phyloP scores from a whole-genome alignment of 2,797 vertebrate species.

The Eidolon dupreanum region DNA sequence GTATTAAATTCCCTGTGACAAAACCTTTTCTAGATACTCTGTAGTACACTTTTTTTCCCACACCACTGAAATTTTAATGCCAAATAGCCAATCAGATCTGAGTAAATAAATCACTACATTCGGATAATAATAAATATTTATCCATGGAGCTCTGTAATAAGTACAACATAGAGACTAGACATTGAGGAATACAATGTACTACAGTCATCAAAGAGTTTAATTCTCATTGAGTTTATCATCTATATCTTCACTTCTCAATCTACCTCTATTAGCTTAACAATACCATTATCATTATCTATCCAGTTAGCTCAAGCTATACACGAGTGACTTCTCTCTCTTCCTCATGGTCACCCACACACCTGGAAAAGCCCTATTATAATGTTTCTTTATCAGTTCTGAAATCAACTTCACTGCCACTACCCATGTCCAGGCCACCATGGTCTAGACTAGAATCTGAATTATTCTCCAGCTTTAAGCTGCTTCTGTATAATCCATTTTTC shows the following conservation, averaged over 20 bases:
- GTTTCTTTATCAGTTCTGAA: not conserved
- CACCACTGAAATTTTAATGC: not conserved
- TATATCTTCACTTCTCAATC: not conserved
- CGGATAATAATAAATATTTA: not conserved
- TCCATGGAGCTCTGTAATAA: not conserved
- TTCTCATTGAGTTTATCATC: not conserved
- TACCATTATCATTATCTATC: not conserved
- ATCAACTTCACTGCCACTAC: not conserved
- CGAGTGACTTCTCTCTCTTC: not conserved
- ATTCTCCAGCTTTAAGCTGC: not conserved
- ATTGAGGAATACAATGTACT: not conserved
- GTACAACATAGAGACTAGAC: not conserved
- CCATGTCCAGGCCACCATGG: not conserved
- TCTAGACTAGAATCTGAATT: not conserved
- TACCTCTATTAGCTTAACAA: not conserved
- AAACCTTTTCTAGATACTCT: not conserved
- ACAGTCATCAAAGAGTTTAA: not conserved
- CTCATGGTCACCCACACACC: not conserved
- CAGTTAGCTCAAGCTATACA: not conserved
- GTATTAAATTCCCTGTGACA: not conserved
- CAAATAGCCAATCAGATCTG: not conserved
- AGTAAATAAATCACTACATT: not conserved
- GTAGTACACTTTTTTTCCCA: not conserved
- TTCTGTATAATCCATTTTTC: not conserved
- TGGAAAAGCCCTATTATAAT: not conserved